Base-by-base conservation (phyloP, 2,888 invertebrate genomes). In the Microctonus aethiopoides region DNA sequence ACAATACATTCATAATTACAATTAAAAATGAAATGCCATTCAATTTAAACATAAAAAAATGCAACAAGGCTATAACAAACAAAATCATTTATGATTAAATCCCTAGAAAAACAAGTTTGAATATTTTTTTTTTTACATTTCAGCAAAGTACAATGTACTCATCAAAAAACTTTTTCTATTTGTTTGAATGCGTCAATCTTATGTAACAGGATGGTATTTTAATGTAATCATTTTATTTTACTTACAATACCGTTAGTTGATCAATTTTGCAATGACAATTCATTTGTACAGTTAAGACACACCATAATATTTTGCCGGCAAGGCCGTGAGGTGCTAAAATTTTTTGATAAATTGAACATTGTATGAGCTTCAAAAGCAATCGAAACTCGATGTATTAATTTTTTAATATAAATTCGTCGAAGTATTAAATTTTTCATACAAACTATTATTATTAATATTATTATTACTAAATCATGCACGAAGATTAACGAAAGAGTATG, bases 261-360 rank as follows among this genome's bases (percentile, higher is more conserved):
- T 56, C 13, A 20, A 32, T 57, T 57, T 26, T 41, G 62, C 69
- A 72, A 75, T 72, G 72, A 72, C 72, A 72, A 74, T 56, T 73
- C 61, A 11, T 60, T 61, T 41, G 60, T 67, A 63, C 41, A 61
- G 61, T 72, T 75, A 70, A 72, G 73, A 75, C 75, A 75, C 74
- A 54, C 70, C 75, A 61, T 73, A 75, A 75, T 68, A 63, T 64
- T 64, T 69, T 64, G 73, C 74, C 74, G 66, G 63, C 64, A 74
- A 75, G 75, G 75, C 75, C 75, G 69, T 70, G 51, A 22, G 67
- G 67, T 60, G 60, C 60, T 60, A 67, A 67, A 67, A 68, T 41
- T 41, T 41, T 60, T 67, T 20, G 51, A 59, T 61, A 68, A 67
- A 61, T 61, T 61, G 67, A 24, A 68, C 29, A 54, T 61, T 62